Base-by-base conservation (phyloP, 2,113 vertebrate genomes). In the Uria lomvia region DNA sequence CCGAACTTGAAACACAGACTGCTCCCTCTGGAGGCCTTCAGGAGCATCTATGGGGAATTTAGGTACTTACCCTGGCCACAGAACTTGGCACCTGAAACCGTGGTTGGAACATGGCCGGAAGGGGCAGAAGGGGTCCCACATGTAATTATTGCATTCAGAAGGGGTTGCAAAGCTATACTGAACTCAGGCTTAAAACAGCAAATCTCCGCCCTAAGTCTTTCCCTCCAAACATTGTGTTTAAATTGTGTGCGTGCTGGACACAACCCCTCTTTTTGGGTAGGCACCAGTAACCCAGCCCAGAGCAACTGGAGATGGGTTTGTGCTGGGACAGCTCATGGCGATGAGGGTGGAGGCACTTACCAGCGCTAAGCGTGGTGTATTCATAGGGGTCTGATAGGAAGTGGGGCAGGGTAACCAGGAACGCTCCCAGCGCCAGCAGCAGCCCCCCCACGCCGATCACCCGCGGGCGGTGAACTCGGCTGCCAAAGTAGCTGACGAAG, bases 401-500 rank as follows among this genome's bases (percentile, higher is more conserved):
- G 97, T 99, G 99, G 32, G 99, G 99, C 92, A 99, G 97, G n/a
- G 99, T 98, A 55, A 99, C 98, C 73, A 99, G 94, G 90, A 99
- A 97, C 4, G 99, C 98, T 0, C 99, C 99, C 45, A 98, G 73
- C 0, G 99, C 98, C 97, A 99, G 99, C 89, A 99, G 97, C 38
- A 99, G 96, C 13, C 99, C 99, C 3, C 99, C 99, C 0, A 98
- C 0, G 8, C 99, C 99, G 1, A 99, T 99, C 38, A 99, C 21
- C 7, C 99, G 98, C 0, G 99, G 99, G 17, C 99, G 99, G 96
- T 99, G 99, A 14, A 99, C 98, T 1, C 99, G 98, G 77, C 98
- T 99, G 77, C 99, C 99, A 1, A 99, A 98, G 97, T 99, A 99
- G 98, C 99, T 99, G 93, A 99, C 98, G 2, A 99, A 99, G 95